Percentiles rank a stretch among this genome's conserved stretches.
Evolutionary conservation across 2,888 invertebrate genomes (phyloP).

Genomic region (Himalopsyche tibetana): DNA sequence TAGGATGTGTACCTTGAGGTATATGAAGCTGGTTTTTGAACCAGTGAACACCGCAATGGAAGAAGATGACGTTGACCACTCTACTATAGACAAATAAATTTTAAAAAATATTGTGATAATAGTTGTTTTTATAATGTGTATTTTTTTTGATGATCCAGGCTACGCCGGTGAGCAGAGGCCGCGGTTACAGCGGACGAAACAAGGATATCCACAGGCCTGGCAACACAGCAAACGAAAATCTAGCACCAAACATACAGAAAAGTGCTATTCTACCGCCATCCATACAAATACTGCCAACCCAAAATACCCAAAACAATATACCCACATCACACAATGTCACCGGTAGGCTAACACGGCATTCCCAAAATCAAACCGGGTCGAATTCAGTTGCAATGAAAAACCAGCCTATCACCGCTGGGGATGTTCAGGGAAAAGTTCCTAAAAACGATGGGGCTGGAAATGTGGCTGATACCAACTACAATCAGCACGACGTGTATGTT

Average conservation of each 20-base stretch:
- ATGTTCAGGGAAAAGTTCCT: not conserved
- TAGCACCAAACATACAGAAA: slow-evolving; percentile 8
- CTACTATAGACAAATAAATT: no score
- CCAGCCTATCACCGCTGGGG: not conserved
- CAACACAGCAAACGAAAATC: slow-evolving; percentile 14
- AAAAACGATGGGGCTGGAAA: not conserved
- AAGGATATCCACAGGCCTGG: slow-evolving; percentile 58
- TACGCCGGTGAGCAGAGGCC: slow-evolving; percentile 60
- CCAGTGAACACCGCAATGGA: no score
- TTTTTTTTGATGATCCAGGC: slow-evolving; percentile 50
- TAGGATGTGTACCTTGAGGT: no score
- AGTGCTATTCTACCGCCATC: not conserved
- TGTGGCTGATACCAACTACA: not conserved
- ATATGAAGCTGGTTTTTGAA: no score
- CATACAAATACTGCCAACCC: slow-evolving; percentile 1
- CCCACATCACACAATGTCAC: not conserved
- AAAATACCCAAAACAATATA: slow-evolving; percentile 2
- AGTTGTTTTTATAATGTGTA: no score
- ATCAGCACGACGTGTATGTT: slow-evolving; percentile 31
- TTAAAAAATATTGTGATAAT: no score
- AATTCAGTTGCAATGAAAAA: not conserved
- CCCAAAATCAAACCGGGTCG: not conserved
- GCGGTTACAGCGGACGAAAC: slow-evolving; percentile 63
- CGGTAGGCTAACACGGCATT: not conserved
- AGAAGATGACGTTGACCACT: no score